phyloP scores from a whole-genome alignment of 2,113 vertebrate genomes.

The Caloenas nicobarica region DNA sequence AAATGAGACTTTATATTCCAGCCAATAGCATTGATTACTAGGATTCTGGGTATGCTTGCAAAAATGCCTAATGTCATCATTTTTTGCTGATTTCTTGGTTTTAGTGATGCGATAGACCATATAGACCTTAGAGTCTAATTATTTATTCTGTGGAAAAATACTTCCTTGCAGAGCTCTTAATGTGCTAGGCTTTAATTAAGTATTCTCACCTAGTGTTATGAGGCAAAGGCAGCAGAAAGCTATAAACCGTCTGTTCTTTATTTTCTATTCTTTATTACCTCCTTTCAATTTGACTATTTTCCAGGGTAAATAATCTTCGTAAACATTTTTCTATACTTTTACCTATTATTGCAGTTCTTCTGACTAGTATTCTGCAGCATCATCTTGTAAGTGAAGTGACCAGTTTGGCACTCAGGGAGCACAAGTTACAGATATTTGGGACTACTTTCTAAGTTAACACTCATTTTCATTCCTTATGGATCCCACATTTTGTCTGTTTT shows the following conservation, averaged over 20 bases:
- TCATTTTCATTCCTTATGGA: neutral
- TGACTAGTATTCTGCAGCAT: neutral
- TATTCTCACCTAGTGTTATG: neutral
- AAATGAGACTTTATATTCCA: neutral
- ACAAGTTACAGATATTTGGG: neutral
- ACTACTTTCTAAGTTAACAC: neutral
- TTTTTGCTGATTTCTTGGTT: neutral
- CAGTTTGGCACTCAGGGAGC: neutral
- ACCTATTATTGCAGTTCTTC: neutral
- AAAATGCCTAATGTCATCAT: neutral
- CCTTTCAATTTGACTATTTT: neutral
- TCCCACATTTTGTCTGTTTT: neutral
- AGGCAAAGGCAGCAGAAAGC: neutral
- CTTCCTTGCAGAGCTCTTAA: neutral
- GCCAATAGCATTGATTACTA: constrained; percentile 4
- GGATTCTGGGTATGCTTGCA: constrained; percentile 22
- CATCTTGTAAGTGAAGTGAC: neutral
- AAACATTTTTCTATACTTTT: neutral
- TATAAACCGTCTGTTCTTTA: neutral
- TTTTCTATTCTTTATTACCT: neutral
- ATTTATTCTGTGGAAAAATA: neutral
- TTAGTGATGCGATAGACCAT: neutral
- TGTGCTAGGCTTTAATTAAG: neutral
- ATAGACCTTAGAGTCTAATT: neutral
- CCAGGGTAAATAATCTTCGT: neutral